Base-by-base conservation (phyloP, 2,797 vertebrate species). In the Molossus molossus region DNA sequence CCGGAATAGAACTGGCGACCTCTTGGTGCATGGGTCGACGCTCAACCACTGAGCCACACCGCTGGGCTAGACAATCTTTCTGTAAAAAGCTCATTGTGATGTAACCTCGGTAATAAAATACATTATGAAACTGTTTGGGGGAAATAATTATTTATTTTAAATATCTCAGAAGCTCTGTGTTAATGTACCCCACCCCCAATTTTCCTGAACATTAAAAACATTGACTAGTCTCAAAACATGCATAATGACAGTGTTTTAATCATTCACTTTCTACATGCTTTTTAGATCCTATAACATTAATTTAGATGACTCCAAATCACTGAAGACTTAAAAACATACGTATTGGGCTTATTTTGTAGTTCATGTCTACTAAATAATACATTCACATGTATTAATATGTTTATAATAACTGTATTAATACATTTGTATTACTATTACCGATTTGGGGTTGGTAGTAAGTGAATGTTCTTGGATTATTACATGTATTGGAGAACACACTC, bases 111-210 rank as follows among this genome's bases (percentile, higher is more conserved):
- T 69, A 92, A 92, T 33, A 77, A 97, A 85, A 95, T 73, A 90
- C 67, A 95, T 55, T 79, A 40, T 85, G 37, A 73, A 79, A 75
- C 55, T 21, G 7, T 92, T 94, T 40, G 64, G 87, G 87, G 73
- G 95, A 93, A 92, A 91, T 81, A 95, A 57, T 65, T 92, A 60
- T 87, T 98, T 98, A 98, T 98, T 98, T 96, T 94, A 97, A 98
- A 97, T 96, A 96, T 76, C 77, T 97, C 96, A 62, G 96, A 97
- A 97, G 94, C 62, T 96, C 95, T 94, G 93, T 94, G 90, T 98
- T 98, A 98, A 97, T 80, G 23, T 70, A 95, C 29, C 45, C 58
- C 0, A 3, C 62, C 48, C 29, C 55, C 37, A 50, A 73, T 89
- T 97, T 90, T 67, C 79, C 55, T 23, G 67, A 96, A 67, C 82